Evolutionary conservation across 1,140 invertebrate genomes (phyloP).

Genomic region (Heliothis subflexa): DNA sequence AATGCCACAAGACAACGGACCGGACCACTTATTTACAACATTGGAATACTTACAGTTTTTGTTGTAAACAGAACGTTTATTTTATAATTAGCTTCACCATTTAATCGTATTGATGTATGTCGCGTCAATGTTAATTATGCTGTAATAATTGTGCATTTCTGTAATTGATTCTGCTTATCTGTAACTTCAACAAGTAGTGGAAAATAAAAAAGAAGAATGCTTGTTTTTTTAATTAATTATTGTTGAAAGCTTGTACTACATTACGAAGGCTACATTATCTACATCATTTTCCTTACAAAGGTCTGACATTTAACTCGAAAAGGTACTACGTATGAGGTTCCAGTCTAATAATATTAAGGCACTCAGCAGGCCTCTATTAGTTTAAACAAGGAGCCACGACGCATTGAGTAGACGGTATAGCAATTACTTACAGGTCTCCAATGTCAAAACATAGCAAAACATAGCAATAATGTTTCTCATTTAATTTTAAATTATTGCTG

Average conservation of each 20-base stretch:
- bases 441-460: conserved; percentile 30
- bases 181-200: not conserved
- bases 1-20: conserved; percentile 61
- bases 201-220: too few relatives aligned
- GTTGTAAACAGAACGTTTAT: not conserved
- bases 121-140: not conserved
- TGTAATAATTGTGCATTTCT: not conserved
- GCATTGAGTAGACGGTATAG: not conserved
- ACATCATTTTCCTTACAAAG: too few relatives aligned
- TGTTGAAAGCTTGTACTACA: too few relatives aligned
- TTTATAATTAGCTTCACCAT: conserved; percentile 14
- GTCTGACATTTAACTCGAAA: too few relatives aligned
- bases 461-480: conserved; percentile 19
- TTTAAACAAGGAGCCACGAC: not conserved
- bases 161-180: not conserved
- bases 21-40: conserved; percentile 62
- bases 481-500: conserved; percentile 12
- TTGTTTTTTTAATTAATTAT: too few relatives aligned
- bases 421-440: not conserved
- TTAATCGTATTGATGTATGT: conserved; percentile 14
- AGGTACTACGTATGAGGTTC: not conserved
- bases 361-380: not conserved
- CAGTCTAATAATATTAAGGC: not conserved
- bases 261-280: too few relatives aligned
- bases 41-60: conserved; percentile 44